Evolutionary conservation across 2,888 invertebrate species (phyloP).

Genomic region (Plagodis dolabraria): DNA sequence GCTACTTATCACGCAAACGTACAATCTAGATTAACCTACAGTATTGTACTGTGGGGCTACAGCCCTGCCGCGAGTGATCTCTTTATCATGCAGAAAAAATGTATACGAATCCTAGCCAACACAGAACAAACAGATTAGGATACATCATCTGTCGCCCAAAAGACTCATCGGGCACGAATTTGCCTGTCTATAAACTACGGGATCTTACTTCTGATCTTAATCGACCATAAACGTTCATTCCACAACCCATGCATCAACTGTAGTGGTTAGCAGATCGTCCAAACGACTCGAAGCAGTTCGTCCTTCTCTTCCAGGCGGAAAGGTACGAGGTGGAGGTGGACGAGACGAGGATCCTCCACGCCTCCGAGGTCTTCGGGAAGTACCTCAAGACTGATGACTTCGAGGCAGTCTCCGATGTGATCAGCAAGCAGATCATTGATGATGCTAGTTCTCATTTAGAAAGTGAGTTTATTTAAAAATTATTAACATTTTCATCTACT

Average conservation of each 20-base stretch:
- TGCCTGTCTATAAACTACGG: no score
- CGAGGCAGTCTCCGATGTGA: slow-evolving; percentile 74
- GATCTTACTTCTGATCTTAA: no score
- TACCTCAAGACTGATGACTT: slow-evolving; percentile 80
- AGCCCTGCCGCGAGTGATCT: no score
- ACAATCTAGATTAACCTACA: no score
- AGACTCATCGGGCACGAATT: no score
- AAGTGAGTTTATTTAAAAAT: slow-evolving; percentile 46
- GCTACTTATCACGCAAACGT: no score
- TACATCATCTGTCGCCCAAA: no score
- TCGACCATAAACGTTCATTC: background rate
- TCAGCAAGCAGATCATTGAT: slow-evolving; percentile 62
- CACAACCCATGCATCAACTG: background rate
- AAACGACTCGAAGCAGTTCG: slow-evolving; percentile 29
- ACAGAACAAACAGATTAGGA: no score
- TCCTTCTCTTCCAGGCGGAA: slow-evolving; percentile 81
- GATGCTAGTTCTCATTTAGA: slow-evolving; percentile 76
- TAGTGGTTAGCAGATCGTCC: slow-evolving; percentile 23
- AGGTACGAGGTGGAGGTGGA: slow-evolving; percentile 97
- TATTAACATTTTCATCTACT: background rate
- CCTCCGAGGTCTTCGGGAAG: slow-evolving; percentile 85
- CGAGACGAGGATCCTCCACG: slow-evolving; percentile 92
- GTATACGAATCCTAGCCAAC: no score
- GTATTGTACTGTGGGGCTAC: no score
- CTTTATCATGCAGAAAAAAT: no score